Evolutionary conservation across 1,140 invertebrate species (phyloP), one percentile per base, ranked within the genome.

Genomic region (Plectrocnemia conspersa): DNA sequence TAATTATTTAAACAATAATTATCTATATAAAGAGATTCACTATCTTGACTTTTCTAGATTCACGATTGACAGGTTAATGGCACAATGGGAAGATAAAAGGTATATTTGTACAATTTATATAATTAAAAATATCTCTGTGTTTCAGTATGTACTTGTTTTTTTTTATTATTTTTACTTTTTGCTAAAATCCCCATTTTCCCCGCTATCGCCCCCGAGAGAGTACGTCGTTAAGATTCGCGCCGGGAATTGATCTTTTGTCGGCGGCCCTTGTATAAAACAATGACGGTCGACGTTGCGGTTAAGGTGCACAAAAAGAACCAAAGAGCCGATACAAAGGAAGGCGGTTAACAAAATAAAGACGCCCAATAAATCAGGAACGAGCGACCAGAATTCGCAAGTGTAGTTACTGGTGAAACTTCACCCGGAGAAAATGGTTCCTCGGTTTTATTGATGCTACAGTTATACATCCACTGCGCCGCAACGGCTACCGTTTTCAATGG

Each of bases 341-440:
- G 22, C 50, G 23, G 50, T 53, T 53, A 53, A 53, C 50, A 18
- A 24, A 53, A 53, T 53, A 53, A 53, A 53, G 50, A 53, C 36
- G 38, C 44, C 24, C 50, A 42, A 53, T 53, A 53, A 53, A 53
- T 53, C 50, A 53, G 38, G 24, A n/a, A 4, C 32, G 18, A 45
- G 25, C 46, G n/a, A 6, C 7, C 25, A 19, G 46, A 36, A 48
- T 48, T 48, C 46, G 46, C 44, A 32, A 47, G 25, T 22, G 25
- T 38, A n/a, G n/a, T n/a, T n/a, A n/a, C n/a, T n/a, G 35, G 35
- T 16, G 35, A 38, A 38, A 38, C 35, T 38, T 38, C 18, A n/a
- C 35, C 11, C 35, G 35, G 27, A 4, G 5, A 16, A 38, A 38
- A 38, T 38, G 18, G 35, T 38, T 38, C 35, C 35, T n/a, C n/a